Evolutionary conservation across 2,888 invertebrate genomes (phyloP).

Genomic region (Amphipoea lucens): DNA sequence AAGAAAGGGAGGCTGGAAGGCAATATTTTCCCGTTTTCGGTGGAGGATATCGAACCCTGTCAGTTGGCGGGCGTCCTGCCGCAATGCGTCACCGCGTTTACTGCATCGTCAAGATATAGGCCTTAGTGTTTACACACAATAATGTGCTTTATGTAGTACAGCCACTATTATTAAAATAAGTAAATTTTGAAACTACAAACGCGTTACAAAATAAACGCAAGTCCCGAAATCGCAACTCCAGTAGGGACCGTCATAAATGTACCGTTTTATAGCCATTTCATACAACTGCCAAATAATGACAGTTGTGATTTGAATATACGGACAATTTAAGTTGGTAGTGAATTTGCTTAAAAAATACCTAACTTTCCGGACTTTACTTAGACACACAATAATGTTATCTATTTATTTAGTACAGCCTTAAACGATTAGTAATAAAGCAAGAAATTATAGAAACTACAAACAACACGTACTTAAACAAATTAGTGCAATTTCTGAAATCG

Average conservation of each 20-base stretch:
- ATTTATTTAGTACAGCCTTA: neutral
- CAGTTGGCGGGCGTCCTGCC: constrained; percentile 52
- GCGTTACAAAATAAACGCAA: neutral
- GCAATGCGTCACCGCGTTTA: constrained; percentile 60
- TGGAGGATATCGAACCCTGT: constrained; percentile 55
- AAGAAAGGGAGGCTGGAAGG: constrained; percentile 33
- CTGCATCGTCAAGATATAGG: constrained; percentile 52
- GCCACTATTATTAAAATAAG: neutral
- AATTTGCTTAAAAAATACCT: neutral
- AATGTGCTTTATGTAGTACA: neutral
- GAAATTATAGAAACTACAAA: neutral
- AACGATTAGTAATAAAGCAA: neutral
- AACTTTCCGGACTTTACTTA: neutral
- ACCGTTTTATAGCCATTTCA: neutral
- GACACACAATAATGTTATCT: neutral
- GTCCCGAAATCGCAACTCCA: neutral
- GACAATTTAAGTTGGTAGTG: neutral
- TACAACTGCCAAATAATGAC: neutral
- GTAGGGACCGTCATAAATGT: neutral
- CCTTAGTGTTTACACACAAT: constrained; percentile 10
- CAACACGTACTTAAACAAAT: neutral
- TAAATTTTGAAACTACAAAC: neutral
- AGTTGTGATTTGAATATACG: neutral
- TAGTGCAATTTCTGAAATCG: neutral
- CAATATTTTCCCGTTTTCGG: constrained; percentile 44